Base-by-base conservation (phyloP, 2,113 vertebrate genomes). In the Platanista minor region DNA sequence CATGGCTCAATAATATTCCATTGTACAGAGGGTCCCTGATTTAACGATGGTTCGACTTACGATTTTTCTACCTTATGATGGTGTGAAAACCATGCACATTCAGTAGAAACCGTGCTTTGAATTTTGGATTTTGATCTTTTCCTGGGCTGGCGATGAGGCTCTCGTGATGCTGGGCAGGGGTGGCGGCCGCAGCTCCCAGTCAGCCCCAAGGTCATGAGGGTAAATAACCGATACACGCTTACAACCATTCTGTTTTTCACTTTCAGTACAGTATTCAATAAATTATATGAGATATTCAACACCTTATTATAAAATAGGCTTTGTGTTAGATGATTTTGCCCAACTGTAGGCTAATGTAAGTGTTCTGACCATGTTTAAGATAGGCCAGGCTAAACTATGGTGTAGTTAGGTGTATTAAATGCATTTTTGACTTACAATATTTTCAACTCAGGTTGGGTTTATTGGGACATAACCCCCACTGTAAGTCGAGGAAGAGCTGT, bases 211-310 rank as follows among this genome's bases (percentile, higher is more conserved):
- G 43, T 36, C 75, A 36, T 12, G 0, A 36, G 75, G 75, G 20
- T 21, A 25, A 25, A 14, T 21, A 3, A 33, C 11, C 6, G 1
- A 62, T 62, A 1, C 3, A 13, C 49, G 2, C 75, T 6, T 4
- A 78, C 1, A 1, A 33, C 75, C 49, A 36, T 13, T n/a, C 75
- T 15, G 77, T 33, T 54, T 36, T 36, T n/a, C 46, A 80, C 49
- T 80, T 36, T 80, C 33, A 36, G 21, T 25, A 8, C 77, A 54
- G 77, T n/a, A n/a, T 36, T 36, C 20, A 36, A 5, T 80, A 5
- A 23, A 36, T 54, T 52, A 36, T 0, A 54, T 15, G 49, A 25
- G 8, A 33, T 54, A 43, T 4, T 52, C 46, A 52, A 49, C 75
- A 52, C 18, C n/a, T n/a, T 13, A 3, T 36, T 8, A 15, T 80